Conservation (phyloP, 2,797 vertebrate species). For the Orestias chungarensis region DNA sequence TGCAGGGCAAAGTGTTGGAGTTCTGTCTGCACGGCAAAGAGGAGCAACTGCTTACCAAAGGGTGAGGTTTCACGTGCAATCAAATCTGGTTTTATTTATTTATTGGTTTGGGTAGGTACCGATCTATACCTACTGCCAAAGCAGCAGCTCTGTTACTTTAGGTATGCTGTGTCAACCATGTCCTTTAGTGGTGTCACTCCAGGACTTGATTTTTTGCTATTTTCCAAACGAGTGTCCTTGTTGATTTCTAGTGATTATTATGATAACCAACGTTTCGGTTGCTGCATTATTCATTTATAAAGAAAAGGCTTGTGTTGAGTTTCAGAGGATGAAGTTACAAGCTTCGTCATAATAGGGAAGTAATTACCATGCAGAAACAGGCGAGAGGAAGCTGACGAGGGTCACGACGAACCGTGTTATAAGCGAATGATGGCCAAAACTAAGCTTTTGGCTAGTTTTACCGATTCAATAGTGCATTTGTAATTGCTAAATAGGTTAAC, state of each 20-base stretch:
- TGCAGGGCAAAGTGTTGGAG: slow-evolving; percentile 89
- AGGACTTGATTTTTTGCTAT: background rate
- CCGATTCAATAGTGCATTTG: background rate
- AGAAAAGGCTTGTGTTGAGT: background rate
- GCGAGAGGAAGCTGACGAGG: slow-evolving; percentile 23
- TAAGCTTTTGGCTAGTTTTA: background rate
- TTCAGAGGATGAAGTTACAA: background rate
- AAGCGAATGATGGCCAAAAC: background rate
- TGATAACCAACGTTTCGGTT: background rate
- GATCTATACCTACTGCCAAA: background rate
- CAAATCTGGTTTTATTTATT: background rate
- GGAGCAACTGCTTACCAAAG: slow-evolving; percentile 88
- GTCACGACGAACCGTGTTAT: slow-evolving; percentile 9
- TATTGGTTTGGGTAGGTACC: background rate
- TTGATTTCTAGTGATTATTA: background rate
- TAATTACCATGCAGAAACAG: slow-evolving; percentile 8
- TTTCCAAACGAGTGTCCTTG: background rate
- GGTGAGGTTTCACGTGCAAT: slow-evolving; percentile 75
- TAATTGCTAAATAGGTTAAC: background rate
- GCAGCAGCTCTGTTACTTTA: accelerated
- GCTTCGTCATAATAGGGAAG: slow-evolving; percentile 25
- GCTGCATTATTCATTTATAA: background rate
- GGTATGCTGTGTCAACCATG: background rate
- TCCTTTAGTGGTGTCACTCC: background rate
- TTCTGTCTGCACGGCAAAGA: slow-evolving; percentile 89